Conservation (phyloP, 2,113 vertebrate genomes). For the Tylochromis polylepis region DNA sequence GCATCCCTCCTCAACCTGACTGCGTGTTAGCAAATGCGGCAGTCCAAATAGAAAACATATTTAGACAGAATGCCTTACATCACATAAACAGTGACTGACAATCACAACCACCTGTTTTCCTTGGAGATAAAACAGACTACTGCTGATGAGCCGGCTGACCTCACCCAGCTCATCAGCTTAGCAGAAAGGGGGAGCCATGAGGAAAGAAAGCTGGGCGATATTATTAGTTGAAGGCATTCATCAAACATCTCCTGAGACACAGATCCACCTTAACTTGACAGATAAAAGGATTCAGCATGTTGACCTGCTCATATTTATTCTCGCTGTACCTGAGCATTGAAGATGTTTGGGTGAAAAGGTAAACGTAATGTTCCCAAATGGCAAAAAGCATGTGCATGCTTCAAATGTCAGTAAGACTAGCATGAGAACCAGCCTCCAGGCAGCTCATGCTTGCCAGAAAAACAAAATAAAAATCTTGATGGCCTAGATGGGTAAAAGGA, state of each 20-base stretch:
- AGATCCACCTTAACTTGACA: slow-evolving; percentile 22
- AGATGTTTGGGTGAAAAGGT: slow-evolving; percentile 46
- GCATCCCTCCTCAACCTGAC: slow-evolving; percentile 65
- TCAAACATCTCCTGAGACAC: slow-evolving; percentile 15
- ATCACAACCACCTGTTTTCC: slow-evolving; percentile 71
- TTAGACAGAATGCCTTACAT: slow-evolving; percentile 25
- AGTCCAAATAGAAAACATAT: slow-evolving; percentile 67
- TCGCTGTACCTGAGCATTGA: slow-evolving; percentile 8
- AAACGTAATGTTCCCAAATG: slow-evolving; percentile 53
- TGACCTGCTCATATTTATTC: slow-evolving; percentile 4
- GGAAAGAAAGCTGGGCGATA: slow-evolving; percentile 32
- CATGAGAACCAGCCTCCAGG: slow-evolving; percentile 35
- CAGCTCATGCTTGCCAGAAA: neutral
- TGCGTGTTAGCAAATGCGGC: slow-evolving; percentile 63
- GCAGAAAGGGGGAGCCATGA: neutral
- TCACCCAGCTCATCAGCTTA: neutral
- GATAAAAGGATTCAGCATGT: neutral
- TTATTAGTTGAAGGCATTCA: slow-evolving; percentile 5
- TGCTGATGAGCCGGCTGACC: slow-evolving; percentile 35
- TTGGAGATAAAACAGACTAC: slow-evolving; percentile 42
- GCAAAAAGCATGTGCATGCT: slow-evolving; percentile 58
- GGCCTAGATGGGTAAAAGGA: neutral
- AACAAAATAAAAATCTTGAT: slow-evolving; percentile 4
- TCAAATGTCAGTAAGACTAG: slow-evolving; percentile 67
- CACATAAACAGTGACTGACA: slow-evolving; percentile 41